Percentiles rank a stretch among this genome's conserved stretches.
phyloP scores from a whole-genome alignment of 2,888 invertebrate genomes.

The Allophyes oxyacanthae region DNA sequence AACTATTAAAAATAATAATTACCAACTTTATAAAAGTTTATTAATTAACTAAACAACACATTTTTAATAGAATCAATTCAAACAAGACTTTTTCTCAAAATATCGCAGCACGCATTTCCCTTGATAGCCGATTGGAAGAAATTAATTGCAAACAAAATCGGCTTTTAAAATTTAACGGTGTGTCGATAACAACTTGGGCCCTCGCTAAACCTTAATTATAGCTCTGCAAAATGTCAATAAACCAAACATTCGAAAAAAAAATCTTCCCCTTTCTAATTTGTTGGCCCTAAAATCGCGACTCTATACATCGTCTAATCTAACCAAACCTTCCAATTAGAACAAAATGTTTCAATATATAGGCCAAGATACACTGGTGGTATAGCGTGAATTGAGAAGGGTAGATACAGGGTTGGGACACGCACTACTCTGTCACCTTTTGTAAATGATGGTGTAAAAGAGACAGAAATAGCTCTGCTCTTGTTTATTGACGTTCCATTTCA shows the following conservation, averaged over 20 bases:
- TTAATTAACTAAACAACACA: too few species aligned
- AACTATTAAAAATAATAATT: too few species aligned
- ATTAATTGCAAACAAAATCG: conserved; percentile 78
- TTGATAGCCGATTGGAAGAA: conserved; percentile 64
- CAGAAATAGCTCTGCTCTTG: conserved; percentile 62
- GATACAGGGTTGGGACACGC: conserved; percentile 76
- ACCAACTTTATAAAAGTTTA: too few species aligned
- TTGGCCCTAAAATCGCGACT: conserved; percentile 85
- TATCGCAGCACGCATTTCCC: conserved; percentile 51
- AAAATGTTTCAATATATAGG: conserved; percentile 32
- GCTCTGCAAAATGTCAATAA: conserved; percentile 86
- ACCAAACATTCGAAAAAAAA: conserved; percentile 82
- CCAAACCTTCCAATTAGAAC: conserved; percentile 36
- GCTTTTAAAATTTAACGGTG: conserved; percentile 79
- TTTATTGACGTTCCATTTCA: conserved; percentile 67
- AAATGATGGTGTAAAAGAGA: conserved; percentile 68
- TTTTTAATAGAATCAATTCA: conserved; percentile 1
- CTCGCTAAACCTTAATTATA: conserved; percentile 85
- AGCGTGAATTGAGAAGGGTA: conserved; percentile 83
- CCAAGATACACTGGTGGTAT: conserved; percentile 66
- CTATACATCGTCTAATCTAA: conserved; percentile 64
- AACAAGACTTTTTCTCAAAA: conserved; percentile 17
- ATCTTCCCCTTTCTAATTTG: conserved; percentile 85
- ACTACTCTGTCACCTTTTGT: conserved; percentile 72
- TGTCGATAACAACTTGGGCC: conserved; percentile 76